Evolutionary conservation across 37 sponge, comb jelly and placozoan species (phyloP), one percentile per base, ranked within the genome.

Genomic region (Dysidea cf. avara): DNA sequence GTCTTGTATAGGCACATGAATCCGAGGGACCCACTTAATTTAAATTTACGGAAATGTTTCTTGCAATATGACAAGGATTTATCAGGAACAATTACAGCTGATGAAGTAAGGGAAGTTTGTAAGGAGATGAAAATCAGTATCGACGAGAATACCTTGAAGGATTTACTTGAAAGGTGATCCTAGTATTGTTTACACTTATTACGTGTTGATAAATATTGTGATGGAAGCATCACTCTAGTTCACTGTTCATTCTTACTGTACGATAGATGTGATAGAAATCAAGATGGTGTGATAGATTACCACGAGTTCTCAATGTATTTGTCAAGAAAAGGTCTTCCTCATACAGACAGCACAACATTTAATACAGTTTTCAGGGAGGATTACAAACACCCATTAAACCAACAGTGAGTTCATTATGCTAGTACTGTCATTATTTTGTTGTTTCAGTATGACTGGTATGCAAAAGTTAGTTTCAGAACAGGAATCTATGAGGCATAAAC

Each of bases 221-320:
- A 1, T 48, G 40, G 25, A 20, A 18, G n/a, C 64, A 22, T 62
- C 3, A 22, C 12, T 24, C 12, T 12, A 22, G 13, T 59, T 59
- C 22, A 59, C 28, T 4, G 6, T 26, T 63, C 22, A 24, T 21
- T 47, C 9, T 26, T 24, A 17, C 53, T 48, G 13, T 47, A 20
- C 61, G 16, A 18, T 39, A 87, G 88, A 43, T 87, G 81, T 71
- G 83, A 72, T 43, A 79, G 48, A 29, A 87, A 77, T 39, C 72
- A 82, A 37, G 84, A 77, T 53, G 94, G 87, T 17, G 48, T 62
- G 75, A 86, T 94, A 35, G 87, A 94, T 68, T 94, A 94, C 39
- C 80, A 86, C 66, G 92, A 94, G 65, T 86, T 94, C 66, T 79
- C 86, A 12, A 71, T 71, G n/a, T 55, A 75, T 49, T 71, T 92